Base-by-base conservation (phyloP, 1,140 invertebrate species). In the Aethina tumida region DNA sequence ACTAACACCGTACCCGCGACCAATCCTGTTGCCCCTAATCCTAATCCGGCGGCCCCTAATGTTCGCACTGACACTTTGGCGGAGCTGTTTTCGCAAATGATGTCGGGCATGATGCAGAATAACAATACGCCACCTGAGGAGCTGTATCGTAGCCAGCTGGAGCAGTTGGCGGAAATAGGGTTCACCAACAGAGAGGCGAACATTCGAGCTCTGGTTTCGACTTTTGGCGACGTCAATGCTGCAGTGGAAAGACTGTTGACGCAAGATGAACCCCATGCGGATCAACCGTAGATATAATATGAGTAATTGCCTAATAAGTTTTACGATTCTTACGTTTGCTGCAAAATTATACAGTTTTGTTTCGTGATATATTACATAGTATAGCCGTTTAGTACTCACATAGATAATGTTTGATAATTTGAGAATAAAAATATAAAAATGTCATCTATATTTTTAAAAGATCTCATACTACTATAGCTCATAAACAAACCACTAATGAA, bases 111-210 rank as follows among this genome's bases (percentile, higher is more conserved):
- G n/a, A n/a, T n/a, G n/a, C n/a, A n/a, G n/a, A n/a, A n/a, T n/a
- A n/a, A n/a, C n/a, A n/a, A n/a, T 24, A 24, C 6, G 22, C 84
- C 91, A 17, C 93, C 93, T 10, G 95, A 97, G 64, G 88, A 97
- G 62, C 79, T 91, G 50, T 99, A 91, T 66, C 81, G 87, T 37
- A 75, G 84, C 44, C 92, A 99, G 66, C 64, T 99, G 32, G 93
- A 97, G 56, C 93, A 97, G 63, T 71, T 99, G 29, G 73, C 89
- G 5, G 77, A 81, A 15, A 99, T 99, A 95, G 96, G 96, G 31
- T 99, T 99, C 73, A 75, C 88, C 13, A 95, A 99, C 65, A 75
- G 91, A 53, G 92, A 97, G 58, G 93, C 92, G 42, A 99, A 99
- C 70, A 69, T 99, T 53, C 88, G 93, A 81, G 93, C 92, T 37